phyloP scores from a whole-genome alignment of 1,140 invertebrate species.

The Drosophila ficusphila region DNA sequence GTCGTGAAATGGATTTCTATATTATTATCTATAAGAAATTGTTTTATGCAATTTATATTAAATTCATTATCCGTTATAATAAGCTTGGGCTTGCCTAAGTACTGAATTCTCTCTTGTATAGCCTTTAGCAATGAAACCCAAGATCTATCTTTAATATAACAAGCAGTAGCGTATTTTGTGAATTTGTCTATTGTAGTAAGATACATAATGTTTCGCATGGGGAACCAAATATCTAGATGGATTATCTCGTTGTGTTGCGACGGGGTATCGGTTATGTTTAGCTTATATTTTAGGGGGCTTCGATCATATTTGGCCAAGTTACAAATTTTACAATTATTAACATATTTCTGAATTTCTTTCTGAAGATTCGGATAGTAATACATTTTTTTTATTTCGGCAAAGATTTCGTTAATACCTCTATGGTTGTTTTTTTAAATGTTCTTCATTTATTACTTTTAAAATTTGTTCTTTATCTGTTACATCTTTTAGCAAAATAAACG shows the following conservation, averaged over 20 bases:
- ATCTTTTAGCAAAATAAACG: constrained; percentile 3
- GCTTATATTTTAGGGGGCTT: background rate
- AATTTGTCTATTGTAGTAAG: constrained; percentile 2
- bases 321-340: constrained; percentile 6
- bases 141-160: constrained; percentile 2
- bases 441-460: constrained; percentile 4
- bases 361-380: constrained; percentile 8
- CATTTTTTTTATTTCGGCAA: background rate
- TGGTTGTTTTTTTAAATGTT: constrained; percentile 13
- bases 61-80: constrained; percentile 3
- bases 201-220: constrained; percentile 6
- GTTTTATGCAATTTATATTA: too few species aligned
- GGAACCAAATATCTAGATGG: constrained; percentile 2
- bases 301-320: constrained; percentile 1
- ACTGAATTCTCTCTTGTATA: background rate
- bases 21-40: background rate
- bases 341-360: constrained; percentile 6
- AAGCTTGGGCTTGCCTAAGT: constrained; percentile 7
- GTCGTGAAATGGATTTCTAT: background rate
- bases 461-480: constrained; percentile 6
- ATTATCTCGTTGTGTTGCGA: background rate
- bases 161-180: background rate
- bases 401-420: constrained; percentile 4
- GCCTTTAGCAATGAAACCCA: background rate
- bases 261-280: background rate